These are phyloP conservation scores for Lysandra bellargus DNA, from an alignment of 2,888 invertebrate species.

Conservation along the genomic window DNA sequence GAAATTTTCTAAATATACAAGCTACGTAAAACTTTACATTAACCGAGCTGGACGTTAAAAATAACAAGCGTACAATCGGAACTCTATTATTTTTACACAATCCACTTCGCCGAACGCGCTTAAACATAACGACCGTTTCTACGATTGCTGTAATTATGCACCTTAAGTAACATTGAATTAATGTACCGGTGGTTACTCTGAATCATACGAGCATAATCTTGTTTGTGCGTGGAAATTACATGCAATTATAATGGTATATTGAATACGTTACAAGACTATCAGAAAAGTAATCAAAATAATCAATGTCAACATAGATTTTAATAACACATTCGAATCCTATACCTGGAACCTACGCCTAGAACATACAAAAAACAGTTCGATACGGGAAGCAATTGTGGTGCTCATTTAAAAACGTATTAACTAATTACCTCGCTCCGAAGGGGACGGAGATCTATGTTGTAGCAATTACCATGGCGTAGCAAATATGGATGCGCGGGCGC, in stretches of 20 bases:
- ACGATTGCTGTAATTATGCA: conserved; percentile 27
- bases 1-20: background rate
- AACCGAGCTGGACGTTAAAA: conserved; percentile 57
- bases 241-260: background rate
- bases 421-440: background rate
- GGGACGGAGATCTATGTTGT: conserved; percentile 1
- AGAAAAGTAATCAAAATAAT: background rate
- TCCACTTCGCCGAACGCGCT: conserved; percentile 32
- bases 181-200: conserved; percentile 12
- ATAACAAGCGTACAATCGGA: conserved; percentile 20
- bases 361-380: background rate
- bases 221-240: conserved; percentile 5
- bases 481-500: conserved; percentile 40
- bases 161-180: conserved; percentile 31
- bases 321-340: background rate
- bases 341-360: background rate
- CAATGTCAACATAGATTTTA: background rate
- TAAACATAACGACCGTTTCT: conserved; percentile 28
- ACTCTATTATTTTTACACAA: conserved; percentile 26
- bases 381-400: background rate
- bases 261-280: background rate
- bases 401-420: conserved; percentile 1
- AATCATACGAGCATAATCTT: conserved; percentile 9
- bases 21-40: conserved; percentile 46
- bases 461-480: conserved; percentile 27